These are phyloP conservation scores for Euthynnus affinis DNA, from an alignment of 2,797 vertebrate species.

Conservation along the genomic window DNA sequence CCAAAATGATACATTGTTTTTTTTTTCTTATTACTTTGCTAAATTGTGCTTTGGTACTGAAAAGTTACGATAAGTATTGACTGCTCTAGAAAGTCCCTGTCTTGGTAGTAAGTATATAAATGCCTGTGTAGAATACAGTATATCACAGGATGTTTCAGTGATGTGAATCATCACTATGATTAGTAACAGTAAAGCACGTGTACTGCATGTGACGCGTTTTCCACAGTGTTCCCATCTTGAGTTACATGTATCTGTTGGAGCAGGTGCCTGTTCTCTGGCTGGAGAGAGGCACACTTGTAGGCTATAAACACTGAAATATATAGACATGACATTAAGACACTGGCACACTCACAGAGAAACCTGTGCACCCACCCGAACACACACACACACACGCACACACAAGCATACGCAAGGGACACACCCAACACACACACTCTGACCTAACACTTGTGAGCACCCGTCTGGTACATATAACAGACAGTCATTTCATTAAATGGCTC, in stretches of 20 bases:
- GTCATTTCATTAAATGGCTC: constrained; percentile 82
- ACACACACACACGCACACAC: constrained; percentile 20
- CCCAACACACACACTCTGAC: constrained; percentile 40
- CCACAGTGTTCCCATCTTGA: constrained; percentile 53
- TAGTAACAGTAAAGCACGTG: constrained; percentile 31
- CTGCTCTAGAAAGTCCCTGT: constrained; percentile 3
- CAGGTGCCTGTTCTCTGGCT: constrained; percentile 58
- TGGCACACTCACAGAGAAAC: constrained; percentile 28
- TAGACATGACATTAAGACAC: constrained; percentile 62
- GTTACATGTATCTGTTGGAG: constrained; percentile 48
- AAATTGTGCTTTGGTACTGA: constrained; percentile 33
- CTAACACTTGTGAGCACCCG: constrained; percentile 60
- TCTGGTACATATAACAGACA: constrained; percentile 73
- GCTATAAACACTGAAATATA: constrained; percentile 67
- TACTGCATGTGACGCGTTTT: constrained; percentile 15
- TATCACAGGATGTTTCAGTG: constrained; percentile 52
- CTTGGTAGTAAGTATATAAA: constrained; percentile 2
- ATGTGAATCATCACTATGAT: constrained; percentile 36
- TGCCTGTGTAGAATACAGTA: constrained; percentile 23
- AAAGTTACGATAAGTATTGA: not conserved
- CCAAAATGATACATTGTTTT: not conserved
- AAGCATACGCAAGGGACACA: constrained; percentile 19
- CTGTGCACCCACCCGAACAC: constrained; percentile 21
- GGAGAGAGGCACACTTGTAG: constrained; percentile 46
- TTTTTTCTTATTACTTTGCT: not conserved